These are phyloP conservation scores for Leucoraja ocellata DNA, from an alignment of 2,797 vertebrate species.

Conservation along the genomic window DNA sequence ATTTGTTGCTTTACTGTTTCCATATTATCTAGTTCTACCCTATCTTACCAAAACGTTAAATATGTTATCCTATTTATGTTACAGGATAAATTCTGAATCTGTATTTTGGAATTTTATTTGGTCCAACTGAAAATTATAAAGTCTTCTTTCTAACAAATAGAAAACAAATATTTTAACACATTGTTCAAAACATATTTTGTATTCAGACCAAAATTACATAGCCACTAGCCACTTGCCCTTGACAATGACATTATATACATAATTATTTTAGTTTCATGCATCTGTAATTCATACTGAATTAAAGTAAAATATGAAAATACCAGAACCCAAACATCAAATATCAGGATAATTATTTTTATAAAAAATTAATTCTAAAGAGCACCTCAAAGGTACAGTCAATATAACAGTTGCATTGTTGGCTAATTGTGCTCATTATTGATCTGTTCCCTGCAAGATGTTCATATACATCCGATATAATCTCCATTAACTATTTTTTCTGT, in stretches of 20 bases:
- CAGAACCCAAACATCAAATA: not conserved
- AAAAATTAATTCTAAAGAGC: not conserved
- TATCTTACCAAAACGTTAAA: not conserved
- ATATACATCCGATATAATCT: not conserved
- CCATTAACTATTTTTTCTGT: not conserved
- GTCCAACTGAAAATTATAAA: not conserved
- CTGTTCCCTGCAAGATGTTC: not conserved
- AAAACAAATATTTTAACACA: not conserved
- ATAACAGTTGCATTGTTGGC: not conserved
- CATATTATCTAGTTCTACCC: not conserved
- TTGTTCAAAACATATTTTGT: not conserved
- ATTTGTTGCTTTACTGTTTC: not conserved
- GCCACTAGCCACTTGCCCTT: not conserved
- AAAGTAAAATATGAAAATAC: not conserved
- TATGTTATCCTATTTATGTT: not conserved
- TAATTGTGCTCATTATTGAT: not conserved
- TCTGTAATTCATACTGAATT: not conserved
- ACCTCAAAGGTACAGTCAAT: not conserved
- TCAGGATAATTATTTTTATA: not conserved
- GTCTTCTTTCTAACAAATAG: not conserved
- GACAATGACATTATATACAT: not conserved
- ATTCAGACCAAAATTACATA: not conserved
- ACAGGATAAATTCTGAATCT: not conserved
- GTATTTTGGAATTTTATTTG: not conserved
- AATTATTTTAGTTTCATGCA: not conserved